These are phyloP conservation scores for Fopius arisanus DNA, from an alignment of 1,140 invertebrate genomes.

Conservation along the genomic window DNA sequence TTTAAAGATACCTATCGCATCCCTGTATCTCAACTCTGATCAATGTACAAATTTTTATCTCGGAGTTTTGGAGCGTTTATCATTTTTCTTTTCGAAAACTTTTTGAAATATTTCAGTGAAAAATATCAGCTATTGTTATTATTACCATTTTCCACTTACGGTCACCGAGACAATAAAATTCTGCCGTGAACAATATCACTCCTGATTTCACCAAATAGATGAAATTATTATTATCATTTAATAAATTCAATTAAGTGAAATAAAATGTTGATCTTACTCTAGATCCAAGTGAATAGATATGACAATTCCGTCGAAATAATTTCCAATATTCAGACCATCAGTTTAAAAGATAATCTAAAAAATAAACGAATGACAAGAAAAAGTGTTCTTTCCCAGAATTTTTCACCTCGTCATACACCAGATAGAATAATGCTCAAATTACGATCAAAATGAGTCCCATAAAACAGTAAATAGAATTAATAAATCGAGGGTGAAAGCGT, in stretches of 20 bases:
- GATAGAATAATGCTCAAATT: not conserved
- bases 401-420: not conserved
- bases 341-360: not conserved
- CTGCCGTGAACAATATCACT: no score
- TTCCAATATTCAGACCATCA: no score
- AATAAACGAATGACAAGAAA: not conserved
- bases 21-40: slow-evolving; percentile 5
- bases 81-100: not conserved
- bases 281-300: no score
- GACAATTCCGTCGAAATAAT: no score
- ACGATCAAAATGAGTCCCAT: not conserved
- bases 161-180: no score
- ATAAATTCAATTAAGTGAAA: no score
- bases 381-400: not conserved
- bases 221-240: no score
- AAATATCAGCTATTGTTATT: no score
- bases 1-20: slow-evolving; percentile 5
- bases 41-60: slow-evolving; percentile 2
- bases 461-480: slow-evolving; percentile 4
- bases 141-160: no score
- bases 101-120: not conserved
- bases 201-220: no score
- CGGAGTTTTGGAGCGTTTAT: not conserved
- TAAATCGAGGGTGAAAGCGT: slow-evolving; percentile 10
- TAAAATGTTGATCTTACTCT: no score